Base-by-base conservation (phyloP, 2,888 invertebrate genomes). In the Palloptera scutellata region DNA sequence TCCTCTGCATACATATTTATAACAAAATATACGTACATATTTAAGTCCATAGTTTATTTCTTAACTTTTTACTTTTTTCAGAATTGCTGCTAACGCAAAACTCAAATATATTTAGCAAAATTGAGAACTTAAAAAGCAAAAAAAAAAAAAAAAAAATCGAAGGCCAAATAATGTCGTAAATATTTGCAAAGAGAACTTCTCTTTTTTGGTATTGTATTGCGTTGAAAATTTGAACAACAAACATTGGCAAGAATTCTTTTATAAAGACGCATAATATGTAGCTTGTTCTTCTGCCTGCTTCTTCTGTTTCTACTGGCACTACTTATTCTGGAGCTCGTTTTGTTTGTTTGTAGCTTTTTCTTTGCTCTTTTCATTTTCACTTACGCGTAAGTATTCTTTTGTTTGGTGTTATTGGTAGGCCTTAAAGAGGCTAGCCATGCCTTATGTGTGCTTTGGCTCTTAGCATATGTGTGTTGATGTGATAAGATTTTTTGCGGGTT, bases 101-200 rank as follows among this genome's bases (percentile, higher is more conserved):
- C 30, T 30, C 30, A 30, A 30, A 30, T 30, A 30, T 30, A 30
- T 30, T 30, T 30, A 30, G 30, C 30, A 30, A 30, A 30, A 30
- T 6, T 30, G 30, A 30, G 30, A 30, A 30, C 30, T 30, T n/a
- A n/a, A n/a, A n/a, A 55, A 55, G 30, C 11, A 12, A 40, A 57
- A 40, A 6, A 54, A 19, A n/a, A n/a, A 57, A 57, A 13, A 12
- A 10, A 45, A 48, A 30, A 51, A 40, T 19, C 75, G 75, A 77
- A 78, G 77, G 76, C 77, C 78, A 75, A 72, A 71, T 74, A 72
- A 75, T 75, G 70, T 77, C 72, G 76, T 72, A 72, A 75, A 72
- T 60, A 67, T 61, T 51, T 41, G 40, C 53, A n/a, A 9, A n/a
- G 48, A 30, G 30, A 30, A 30, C 6, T 6, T 30, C 6, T 30